Evolutionary conservation across 2,113 vertebrate species (phyloP).

Genomic region (Promerops cafer): DNA sequence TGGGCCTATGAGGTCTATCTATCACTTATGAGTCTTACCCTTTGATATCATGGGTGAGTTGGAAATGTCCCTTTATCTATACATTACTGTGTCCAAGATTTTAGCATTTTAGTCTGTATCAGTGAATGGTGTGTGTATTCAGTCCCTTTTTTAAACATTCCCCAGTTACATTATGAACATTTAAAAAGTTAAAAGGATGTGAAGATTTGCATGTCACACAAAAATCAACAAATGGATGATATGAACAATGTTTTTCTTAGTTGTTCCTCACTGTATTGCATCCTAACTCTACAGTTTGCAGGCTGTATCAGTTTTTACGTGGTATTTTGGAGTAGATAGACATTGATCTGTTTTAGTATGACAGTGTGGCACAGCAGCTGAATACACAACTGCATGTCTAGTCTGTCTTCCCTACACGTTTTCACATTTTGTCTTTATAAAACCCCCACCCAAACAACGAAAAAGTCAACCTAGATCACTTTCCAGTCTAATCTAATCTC

Average conservation of each 20-base stretch:
- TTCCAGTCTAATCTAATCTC: background rate
- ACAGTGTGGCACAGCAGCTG: background rate
- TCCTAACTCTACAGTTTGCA: background rate
- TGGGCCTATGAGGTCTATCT: background rate
- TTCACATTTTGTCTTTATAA: background rate
- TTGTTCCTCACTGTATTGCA: background rate
- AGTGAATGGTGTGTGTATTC: background rate
- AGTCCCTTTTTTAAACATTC: background rate
- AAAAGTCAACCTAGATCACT: background rate
- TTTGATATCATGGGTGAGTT: background rate
- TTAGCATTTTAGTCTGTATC: background rate
- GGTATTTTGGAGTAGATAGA: background rate
- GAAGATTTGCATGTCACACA: background rate
- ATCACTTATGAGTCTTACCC: background rate
- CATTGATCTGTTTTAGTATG: background rate
- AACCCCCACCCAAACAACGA: fast-evolving
- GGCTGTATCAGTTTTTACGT: background rate
- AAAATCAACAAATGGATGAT: background rate
- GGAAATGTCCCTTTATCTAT: background rate
- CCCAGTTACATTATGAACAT: background rate
- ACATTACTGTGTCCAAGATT: background rate
- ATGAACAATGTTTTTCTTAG: background rate
- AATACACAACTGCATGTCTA: background rate
- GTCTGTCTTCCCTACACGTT: background rate
- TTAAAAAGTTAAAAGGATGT: background rate